These are phyloP conservation scores for Coremacera marginata DNA, from an alignment of 2,888 invertebrate genomes.

Conservation along the genomic window DNA sequence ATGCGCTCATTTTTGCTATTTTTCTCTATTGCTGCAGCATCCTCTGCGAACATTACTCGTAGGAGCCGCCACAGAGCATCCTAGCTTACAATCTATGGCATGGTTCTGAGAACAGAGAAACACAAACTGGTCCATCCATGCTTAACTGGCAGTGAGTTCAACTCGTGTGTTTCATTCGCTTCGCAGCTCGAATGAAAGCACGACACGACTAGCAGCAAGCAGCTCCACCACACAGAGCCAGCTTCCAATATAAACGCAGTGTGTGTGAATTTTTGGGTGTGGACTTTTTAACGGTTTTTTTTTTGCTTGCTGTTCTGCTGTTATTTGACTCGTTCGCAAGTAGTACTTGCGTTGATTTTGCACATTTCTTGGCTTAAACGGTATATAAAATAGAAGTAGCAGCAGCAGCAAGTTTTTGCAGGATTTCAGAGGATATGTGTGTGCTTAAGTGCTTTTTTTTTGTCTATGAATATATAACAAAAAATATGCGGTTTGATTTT, in stretches of 20 bases:
- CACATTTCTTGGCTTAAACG: neutral
- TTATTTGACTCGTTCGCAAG: neutral
- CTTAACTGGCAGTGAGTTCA: neutral
- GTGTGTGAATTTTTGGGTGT: constrained; percentile 64
- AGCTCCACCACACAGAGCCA: constrained; percentile 28
- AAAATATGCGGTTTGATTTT: neutral
- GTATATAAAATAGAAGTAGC: neutral
- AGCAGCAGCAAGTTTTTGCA: neutral
- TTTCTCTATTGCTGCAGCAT: constrained; percentile 21
- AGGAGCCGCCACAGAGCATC: constrained; percentile 21
- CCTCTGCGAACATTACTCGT: neutral
- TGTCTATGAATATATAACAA: neutral
- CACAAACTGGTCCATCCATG: neutral
- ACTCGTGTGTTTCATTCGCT: constrained; percentile 29
- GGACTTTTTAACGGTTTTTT: constrained; percentile 56
- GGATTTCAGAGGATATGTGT: neutral
- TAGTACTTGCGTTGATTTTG: neutral
- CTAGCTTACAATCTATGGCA: neutral
- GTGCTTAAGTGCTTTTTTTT: neutral
- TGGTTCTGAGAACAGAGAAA: neutral
- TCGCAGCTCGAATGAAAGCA: constrained; percentile 34
- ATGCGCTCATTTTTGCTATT: constrained; percentile 9
- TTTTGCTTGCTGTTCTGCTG: neutral
- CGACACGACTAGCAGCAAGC: constrained; percentile 27
- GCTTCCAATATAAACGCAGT: constrained; percentile 35